These are phyloP conservation scores for Mamestra brassicae DNA, from an alignment of 2,888 invertebrate genomes.

Conservation along the genomic window DNA sequence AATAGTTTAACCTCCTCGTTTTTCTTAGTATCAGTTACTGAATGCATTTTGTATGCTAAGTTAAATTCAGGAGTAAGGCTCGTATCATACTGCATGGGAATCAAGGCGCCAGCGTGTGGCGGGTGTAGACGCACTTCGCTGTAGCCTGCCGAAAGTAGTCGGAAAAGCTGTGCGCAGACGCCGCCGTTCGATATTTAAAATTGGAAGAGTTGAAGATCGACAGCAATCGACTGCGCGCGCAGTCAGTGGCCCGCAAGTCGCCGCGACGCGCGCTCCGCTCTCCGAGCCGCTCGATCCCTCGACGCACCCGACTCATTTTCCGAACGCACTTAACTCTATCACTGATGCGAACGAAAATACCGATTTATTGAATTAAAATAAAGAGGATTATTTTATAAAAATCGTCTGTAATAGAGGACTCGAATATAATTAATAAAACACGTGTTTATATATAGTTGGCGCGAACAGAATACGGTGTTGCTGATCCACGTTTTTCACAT, in stretches of 20 bases:
- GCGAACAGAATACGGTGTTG: constrained; percentile 83
- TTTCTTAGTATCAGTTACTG: background rate
- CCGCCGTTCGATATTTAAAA: constrained; percentile 84
- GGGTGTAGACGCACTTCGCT: constrained; percentile 39
- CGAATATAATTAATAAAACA: constrained; percentile 80
- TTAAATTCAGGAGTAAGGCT: constrained; percentile 51
- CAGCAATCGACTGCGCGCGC: constrained; percentile 81
- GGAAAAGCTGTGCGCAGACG: constrained; percentile 78
- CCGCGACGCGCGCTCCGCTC: constrained; percentile 86
- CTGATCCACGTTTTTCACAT: constrained; percentile 86
- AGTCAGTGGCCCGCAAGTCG: constrained; percentile 88
- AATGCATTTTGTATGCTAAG: background rate
- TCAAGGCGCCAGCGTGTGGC: constrained; percentile 30
- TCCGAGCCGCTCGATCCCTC: constrained; percentile 77
- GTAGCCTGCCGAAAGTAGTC: constrained; percentile 68
- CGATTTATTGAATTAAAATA: constrained; percentile 73
- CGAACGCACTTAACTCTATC: constrained; percentile 77
- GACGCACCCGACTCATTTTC: constrained; percentile 77
- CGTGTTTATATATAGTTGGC: constrained; percentile 87
- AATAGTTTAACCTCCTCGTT: background rate
- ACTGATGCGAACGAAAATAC: constrained; percentile 68
- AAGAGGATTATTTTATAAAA: constrained; percentile 72
- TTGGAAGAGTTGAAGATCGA: constrained; percentile 82
- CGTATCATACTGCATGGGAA: constrained; percentile 49
- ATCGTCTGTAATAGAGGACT: constrained; percentile 64